Conservation (phyloP, 2,888 invertebrate species). For the Acrobeloides nanus region DNA sequence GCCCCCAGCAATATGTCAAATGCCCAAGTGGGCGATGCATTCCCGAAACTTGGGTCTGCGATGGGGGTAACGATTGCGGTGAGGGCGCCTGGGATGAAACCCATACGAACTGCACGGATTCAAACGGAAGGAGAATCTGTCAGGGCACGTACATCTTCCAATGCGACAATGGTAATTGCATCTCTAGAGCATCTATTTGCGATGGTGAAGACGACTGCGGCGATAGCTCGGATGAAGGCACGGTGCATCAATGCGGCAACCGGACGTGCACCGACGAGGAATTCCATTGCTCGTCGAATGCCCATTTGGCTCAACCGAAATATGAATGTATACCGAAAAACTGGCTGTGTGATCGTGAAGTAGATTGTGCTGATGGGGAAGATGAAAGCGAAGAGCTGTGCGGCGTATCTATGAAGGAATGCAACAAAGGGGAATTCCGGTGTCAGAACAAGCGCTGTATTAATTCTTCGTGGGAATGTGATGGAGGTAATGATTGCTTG, state of each 20-base stretch:
- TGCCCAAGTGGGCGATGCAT: slow-evolving; percentile 74
- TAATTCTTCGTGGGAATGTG: slow-evolving; percentile 52
- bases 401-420: slow-evolving; percentile 53
- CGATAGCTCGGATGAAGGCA: slow-evolving; percentile 24
- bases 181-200: slow-evolving; percentile 41
- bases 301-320: slow-evolving; percentile 56
- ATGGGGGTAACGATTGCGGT: slow-evolving; percentile 71
- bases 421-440: slow-evolving; percentile 51
- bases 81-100: slow-evolving; percentile 71
- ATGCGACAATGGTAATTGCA: slow-evolving; percentile 54
- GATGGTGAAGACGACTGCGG: slow-evolving; percentile 37
- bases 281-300: slow-evolving; percentile 55
- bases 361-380: slow-evolving; percentile 72
- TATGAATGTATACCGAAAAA: slow-evolving; percentile 69
- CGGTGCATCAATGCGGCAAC: slow-evolving; percentile 60
- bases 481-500: slow-evolving; percentile 83
- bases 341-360: slow-evolving; percentile 89
- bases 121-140: slow-evolving; percentile 22
- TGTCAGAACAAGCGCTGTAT: slow-evolving; percentile 53
- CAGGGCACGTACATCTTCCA: slow-evolving; percentile 42
- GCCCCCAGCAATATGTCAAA: slow-evolving; percentile 39
- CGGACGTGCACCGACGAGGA: slow-evolving; percentile 70
- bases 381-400: slow-evolving; percentile 63
- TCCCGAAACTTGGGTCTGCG: slow-evolving; percentile 86
- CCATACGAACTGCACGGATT: slow-evolving; percentile 40